Conservation (phyloP, 2,888 invertebrate species). For the Agrilus cyanescens region DNA sequence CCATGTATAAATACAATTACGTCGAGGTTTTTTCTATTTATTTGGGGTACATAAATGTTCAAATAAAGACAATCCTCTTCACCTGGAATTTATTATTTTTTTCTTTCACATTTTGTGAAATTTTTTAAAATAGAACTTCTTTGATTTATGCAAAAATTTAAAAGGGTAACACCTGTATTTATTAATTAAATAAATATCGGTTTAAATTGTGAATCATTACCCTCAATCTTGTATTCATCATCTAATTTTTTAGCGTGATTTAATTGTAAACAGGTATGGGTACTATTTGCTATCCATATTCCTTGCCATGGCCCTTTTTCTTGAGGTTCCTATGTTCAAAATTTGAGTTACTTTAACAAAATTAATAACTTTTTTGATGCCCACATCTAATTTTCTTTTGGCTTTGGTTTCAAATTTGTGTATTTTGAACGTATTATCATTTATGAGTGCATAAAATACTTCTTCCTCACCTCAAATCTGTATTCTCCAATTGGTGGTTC, state of each 20-base stretch:
- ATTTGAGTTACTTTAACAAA: too few relatives aligned
- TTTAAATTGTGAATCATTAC: too few relatives aligned
- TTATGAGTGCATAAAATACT: too few relatives aligned
- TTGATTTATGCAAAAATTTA: too few relatives aligned
- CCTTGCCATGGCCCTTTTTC: conserved; percentile 13
- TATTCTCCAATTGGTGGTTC: conserved; percentile 50
- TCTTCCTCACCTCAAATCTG: conserved; percentile 39
- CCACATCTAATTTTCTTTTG: too few relatives aligned
- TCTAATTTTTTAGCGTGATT: not conserved
- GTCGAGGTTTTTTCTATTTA: conserved; percentile 36
- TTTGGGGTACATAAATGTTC: conserved; percentile 43
- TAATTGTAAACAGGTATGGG: conserved; percentile 9
- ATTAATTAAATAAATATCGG: not conserved
- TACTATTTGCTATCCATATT: conserved; percentile 13
- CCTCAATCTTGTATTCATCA: too few relatives aligned
- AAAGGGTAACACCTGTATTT: too few relatives aligned
- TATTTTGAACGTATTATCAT: too few relatives aligned
- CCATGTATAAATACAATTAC: conserved; percentile 50
- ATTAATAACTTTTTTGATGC: too few relatives aligned
- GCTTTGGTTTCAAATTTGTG: too few relatives aligned
- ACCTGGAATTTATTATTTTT: conserved; percentile 30
- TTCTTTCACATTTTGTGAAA: too few relatives aligned
- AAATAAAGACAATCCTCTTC: conserved; percentile 50
- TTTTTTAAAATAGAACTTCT: too few relatives aligned
- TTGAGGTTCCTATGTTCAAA: conserved; percentile 11